These are phyloP conservation scores for Dermatemys mawii DNA, from an alignment of 2,113 vertebrate genomes.

Conservation along the genomic window DNA sequence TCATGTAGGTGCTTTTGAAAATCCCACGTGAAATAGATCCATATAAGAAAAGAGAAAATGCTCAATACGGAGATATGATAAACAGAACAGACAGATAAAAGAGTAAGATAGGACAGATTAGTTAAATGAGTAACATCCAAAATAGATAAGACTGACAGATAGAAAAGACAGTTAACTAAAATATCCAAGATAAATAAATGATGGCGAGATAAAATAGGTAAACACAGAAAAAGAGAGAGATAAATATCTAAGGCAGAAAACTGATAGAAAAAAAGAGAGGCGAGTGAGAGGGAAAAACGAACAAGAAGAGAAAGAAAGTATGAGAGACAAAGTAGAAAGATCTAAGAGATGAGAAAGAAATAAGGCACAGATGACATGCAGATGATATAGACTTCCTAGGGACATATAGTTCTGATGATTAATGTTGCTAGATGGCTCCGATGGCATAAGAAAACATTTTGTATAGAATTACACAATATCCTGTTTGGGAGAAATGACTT, in stretches of 20 bases:
- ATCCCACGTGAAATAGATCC: not conserved
- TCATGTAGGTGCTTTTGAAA: not conserved
- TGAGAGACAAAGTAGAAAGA: not conserved
- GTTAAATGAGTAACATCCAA: not conserved
- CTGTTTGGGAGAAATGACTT: not conserved
- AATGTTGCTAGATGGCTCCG: not conserved
- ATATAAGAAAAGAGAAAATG: not conserved
- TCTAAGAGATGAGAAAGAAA: not conserved
- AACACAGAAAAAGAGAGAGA: not conserved
- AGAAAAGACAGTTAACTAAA: not conserved
- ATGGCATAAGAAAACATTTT: slow-evolving; percentile 6
- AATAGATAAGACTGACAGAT: not conserved
- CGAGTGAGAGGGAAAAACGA: not conserved
- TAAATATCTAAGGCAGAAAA: not conserved
- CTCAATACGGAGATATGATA: not conserved
- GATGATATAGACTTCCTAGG: not conserved
- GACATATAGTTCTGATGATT: not conserved
- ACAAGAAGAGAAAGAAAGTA: not conserved
- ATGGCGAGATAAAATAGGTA: not conserved
- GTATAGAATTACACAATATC: not conserved
- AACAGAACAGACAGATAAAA: not conserved
- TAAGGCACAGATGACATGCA: not conserved
- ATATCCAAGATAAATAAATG: not conserved
- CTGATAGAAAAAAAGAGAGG: not conserved
- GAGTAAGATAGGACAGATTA: not conserved